Percentiles rank a stretch among this genome's conserved stretches.
phyloP scores from a whole-genome alignment of 37 sponge, comb jelly and placozoan genomes.

The Halisarca cf. caerulea region DNA sequence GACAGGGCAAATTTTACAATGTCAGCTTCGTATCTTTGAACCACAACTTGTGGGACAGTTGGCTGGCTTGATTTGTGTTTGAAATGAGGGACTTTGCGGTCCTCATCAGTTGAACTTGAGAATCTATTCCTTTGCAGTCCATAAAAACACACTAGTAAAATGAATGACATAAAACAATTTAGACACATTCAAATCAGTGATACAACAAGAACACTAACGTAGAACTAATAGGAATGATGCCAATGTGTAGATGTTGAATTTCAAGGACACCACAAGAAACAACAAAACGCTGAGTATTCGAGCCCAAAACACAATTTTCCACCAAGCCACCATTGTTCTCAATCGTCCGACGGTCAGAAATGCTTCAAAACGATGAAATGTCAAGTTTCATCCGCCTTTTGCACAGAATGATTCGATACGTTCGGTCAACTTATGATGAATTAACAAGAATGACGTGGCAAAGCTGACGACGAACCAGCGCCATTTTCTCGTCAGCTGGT shows the following conservation, averaged over 20 bases:
- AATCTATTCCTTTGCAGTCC: constrained; percentile 6
- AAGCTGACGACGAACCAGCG: too few species aligned
- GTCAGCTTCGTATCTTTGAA: constrained; percentile 30
- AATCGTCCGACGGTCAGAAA: not conserved
- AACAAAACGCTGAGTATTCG: constrained; percentile 5
- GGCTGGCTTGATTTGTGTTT: constrained; percentile 25
- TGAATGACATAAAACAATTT: too few species aligned
- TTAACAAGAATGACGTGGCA: not conserved
- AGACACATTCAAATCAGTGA: not conserved
- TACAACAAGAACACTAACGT: not conserved
- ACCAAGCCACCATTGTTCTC: not conserved
- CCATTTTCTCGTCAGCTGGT: too few species aligned
- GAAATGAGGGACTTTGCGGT: too few species aligned
- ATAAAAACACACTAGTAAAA: constrained; percentile 14
- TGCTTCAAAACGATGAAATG: too few species aligned
- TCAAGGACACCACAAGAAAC: constrained; percentile 2
- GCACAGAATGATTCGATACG: too few species aligned
- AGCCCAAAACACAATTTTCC: constrained; percentile 20
- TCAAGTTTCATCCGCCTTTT: too few species aligned
- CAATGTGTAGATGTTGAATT: constrained; percentile 7
- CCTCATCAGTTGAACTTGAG: not conserved
- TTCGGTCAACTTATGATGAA: not conserved
- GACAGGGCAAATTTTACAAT: constrained; percentile 59
- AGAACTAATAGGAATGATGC: not conserved
- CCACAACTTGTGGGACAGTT: constrained; percentile 28